phyloP scores from a whole-genome alignment of 1,140 invertebrate genomes.

The Drosophila triauraria region DNA sequence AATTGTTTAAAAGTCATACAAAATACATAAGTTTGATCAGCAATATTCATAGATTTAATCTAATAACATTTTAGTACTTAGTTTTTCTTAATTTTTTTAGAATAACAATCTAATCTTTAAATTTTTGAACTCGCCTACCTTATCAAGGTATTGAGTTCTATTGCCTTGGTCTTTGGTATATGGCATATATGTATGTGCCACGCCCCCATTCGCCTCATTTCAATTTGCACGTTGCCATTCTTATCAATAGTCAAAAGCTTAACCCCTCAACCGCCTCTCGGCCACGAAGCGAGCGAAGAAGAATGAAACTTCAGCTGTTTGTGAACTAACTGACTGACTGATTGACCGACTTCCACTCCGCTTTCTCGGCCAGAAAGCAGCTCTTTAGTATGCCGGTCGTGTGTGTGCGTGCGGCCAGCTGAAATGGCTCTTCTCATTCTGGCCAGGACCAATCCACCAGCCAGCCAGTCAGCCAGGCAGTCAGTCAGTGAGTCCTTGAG shows the following conservation, averaged over 20 bases:
- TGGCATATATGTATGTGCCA: constrained; percentile 2
- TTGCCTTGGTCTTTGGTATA: not conserved
- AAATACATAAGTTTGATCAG: not conserved
- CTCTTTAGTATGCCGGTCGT: constrained; percentile 61
- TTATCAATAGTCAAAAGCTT: constrained; percentile 53
- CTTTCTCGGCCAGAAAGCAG: constrained; percentile 4
- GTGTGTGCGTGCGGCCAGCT: constrained; percentile 30
- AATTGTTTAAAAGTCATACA: not conserved
- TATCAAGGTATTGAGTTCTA: not conserved
- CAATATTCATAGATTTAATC: not conserved
- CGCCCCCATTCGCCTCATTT: constrained; percentile 38
- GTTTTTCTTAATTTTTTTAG: too few relatives aligned
- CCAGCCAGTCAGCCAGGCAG: not conserved
- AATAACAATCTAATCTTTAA: too few relatives aligned
- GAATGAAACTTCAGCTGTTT: constrained; percentile 59
- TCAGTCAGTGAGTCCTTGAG: constrained; percentile 1
- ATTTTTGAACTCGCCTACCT: too few relatives aligned
- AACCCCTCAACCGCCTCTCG: not conserved
- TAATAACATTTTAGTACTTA: too few relatives aligned
- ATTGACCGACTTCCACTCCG: constrained; percentile 56
- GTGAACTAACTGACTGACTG: constrained; percentile 62
- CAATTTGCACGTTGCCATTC: constrained; percentile 54
- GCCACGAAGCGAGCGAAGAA: constrained; percentile 2
- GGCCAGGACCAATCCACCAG: constrained; percentile 10
- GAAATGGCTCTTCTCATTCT: constrained; percentile 15